A percentile compares a stretch with the other conserved stretches of the same genome.
Conservation (phyloP, 2,888 invertebrate genomes). For the Drosophila dives region DNA sequence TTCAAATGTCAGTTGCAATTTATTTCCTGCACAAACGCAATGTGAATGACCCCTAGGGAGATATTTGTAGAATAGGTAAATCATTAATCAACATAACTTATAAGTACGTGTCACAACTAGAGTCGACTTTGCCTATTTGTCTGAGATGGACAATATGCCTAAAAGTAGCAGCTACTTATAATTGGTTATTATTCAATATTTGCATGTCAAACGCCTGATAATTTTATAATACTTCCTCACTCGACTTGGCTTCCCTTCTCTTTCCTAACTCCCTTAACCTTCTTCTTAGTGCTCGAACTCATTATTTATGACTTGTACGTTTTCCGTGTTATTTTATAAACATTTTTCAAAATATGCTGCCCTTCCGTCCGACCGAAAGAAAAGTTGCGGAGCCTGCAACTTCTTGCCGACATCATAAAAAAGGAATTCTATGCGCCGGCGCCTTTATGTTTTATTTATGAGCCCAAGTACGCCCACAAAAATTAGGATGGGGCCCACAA, state of each 20-base stretch:
- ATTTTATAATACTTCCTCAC: slow-evolving; percentile 75
- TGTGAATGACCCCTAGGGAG: slow-evolving; percentile 35
- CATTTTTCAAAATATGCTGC: slow-evolving; percentile 78
- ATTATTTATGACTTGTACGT: slow-evolving; percentile 81
- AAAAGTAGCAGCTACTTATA: slow-evolving; percentile 23
- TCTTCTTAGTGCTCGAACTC: slow-evolving; percentile 49
- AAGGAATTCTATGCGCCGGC: slow-evolving; percentile 63
- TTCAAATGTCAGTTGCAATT: slow-evolving; percentile 72
- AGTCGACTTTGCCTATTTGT: background rate
- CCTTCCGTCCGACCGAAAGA: slow-evolving; percentile 10
- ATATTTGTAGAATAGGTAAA: background rate
- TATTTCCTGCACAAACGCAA: slow-evolving; percentile 63
- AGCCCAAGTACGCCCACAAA: slow-evolving; percentile 65
- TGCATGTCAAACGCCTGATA: slow-evolving; percentile 76
- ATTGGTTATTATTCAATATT: slow-evolving; percentile 60
- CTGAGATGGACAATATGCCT: slow-evolving; percentile 35
- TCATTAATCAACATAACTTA: background rate
- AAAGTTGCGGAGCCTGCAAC: slow-evolving; percentile 36
- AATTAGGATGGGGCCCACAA: slow-evolving; percentile 54
- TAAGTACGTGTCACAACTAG: background rate
- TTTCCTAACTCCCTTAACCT: no score
- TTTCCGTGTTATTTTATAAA: slow-evolving; percentile 79
- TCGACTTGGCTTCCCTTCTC: slow-evolving; percentile 18
- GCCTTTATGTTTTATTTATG: slow-evolving; percentile 80
- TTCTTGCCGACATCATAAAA: slow-evolving; percentile 70